phyloP scores from a whole-genome alignment of 2,113 vertebrate species.

The Struthidea cinerea region DNA sequence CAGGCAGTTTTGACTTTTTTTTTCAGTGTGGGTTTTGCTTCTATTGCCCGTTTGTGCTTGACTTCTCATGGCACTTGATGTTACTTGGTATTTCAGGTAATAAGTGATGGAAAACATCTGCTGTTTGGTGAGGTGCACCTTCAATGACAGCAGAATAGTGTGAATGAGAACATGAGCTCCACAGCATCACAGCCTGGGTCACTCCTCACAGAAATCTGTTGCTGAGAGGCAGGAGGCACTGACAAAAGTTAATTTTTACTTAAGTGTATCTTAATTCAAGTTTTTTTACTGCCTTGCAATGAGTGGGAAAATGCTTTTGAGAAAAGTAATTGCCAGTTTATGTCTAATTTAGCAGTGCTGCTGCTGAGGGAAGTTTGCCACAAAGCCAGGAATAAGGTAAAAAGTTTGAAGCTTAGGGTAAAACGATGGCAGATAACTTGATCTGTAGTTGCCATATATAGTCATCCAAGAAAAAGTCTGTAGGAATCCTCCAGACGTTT shows the following conservation, averaged over 20 bases:
- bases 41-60: not conserved
- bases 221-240: not conserved
- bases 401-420: not conserved
- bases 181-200: not conserved
- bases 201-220: not conserved
- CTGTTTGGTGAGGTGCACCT: not conserved
- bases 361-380: not conserved
- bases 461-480: constrained; percentile 56
- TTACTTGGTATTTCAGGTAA: not conserved
- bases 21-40: not conserved
- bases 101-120: not conserved
- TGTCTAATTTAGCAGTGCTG: not conserved
- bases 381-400: constrained; percentile 8
- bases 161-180: not conserved
- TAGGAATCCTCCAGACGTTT: constrained; percentile 62
- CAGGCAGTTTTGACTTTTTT: not conserved
- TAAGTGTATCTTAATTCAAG: not conserved
- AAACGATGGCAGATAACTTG: constrained; percentile 45
- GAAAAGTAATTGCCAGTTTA: not conserved
- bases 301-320: not conserved
- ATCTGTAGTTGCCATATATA: constrained; percentile 72
- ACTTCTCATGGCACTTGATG: not conserved
- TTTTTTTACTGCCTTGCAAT: not conserved
- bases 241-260: not conserved
- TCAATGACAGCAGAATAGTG: accelerated